Percentiles rank a stretch among this genome's conserved stretches.
These are phyloP conservation scores for Pseudomyrmex pallidus DNA, from an alignment of 1,140 invertebrate genomes.

Conservation along the genomic window DNA sequence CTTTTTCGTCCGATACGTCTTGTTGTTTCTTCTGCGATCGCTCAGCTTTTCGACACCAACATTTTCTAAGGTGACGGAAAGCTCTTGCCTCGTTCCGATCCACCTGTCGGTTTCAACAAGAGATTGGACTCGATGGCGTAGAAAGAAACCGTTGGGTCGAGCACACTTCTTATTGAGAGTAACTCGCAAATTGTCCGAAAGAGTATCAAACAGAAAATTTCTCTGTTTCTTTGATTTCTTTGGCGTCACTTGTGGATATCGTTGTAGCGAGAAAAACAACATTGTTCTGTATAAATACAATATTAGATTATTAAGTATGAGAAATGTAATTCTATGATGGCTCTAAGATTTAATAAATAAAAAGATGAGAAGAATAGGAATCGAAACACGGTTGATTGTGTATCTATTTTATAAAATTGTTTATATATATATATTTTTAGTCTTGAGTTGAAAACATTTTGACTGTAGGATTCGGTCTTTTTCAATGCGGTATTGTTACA, in stretches of 20 bases:
- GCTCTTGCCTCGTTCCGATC: neutral
- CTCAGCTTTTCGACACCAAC: neutral
- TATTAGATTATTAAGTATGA: no score
- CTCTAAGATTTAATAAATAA: no score
- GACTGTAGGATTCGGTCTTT: no score
- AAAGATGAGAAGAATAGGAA: no score
- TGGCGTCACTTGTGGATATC: neutral
- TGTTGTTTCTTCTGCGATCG: slow-evolving; percentile 39
- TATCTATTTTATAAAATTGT: no score
- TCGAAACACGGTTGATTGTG: no score
- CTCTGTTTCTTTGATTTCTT: slow-evolving; percentile 1
- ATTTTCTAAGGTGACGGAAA: neutral
- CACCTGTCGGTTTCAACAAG: neutral
- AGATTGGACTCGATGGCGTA: slow-evolving; percentile 13
- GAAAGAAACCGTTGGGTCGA: slow-evolving; percentile 19
- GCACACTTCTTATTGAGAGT: slow-evolving; percentile 32
- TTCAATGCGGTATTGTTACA: no score
- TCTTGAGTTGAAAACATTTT: no score
- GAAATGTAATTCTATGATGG: neutral
- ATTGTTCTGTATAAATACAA: neutral
- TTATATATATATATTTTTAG: no score
- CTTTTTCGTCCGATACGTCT: slow-evolving; percentile 24
- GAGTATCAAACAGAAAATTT: slow-evolving; percentile 18
- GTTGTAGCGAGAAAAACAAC: neutral
- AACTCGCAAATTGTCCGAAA: neutral